Conservation (phyloP, 2,888 invertebrate species). For the Polyommatus icarus region DNA sequence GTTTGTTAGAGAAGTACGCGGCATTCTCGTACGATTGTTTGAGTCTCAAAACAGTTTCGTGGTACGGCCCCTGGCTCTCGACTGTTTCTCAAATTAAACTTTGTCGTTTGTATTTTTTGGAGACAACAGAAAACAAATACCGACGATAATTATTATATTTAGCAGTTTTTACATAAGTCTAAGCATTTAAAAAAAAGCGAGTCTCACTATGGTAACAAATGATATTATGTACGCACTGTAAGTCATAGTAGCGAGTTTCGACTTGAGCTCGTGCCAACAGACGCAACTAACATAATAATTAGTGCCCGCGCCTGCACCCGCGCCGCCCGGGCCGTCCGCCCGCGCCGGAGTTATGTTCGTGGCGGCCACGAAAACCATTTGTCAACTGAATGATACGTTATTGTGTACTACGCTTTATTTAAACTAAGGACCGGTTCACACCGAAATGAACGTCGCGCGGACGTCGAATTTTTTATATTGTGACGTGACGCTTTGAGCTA, state of each 20-base stretch:
- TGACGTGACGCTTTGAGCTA: neutral
- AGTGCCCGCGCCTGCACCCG: neutral
- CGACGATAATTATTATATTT: neutral
- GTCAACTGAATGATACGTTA: neutral
- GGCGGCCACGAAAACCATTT: neutral
- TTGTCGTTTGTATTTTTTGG: neutral
- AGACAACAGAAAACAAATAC: no score
- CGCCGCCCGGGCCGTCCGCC: neutral
- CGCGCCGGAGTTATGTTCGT: neutral
- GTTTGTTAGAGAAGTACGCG: no score
- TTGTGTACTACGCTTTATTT: neutral
- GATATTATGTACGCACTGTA: neutral
- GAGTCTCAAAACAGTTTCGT: no score
- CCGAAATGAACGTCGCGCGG: neutral
- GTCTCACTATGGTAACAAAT: neutral
- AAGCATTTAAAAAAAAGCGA: neutral
- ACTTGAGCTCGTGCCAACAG: constrained; percentile 13
- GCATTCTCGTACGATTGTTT: no score
- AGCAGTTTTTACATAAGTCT: neutral
- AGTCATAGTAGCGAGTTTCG: neutral
- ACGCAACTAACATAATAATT: constrained; percentile 14
- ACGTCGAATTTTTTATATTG: neutral
- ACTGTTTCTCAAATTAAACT: neutral
- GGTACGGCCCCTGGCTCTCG: no score
- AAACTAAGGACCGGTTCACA: neutral